Base-by-base conservation (phyloP, 2,113 vertebrate species). In the Lontra canadensis region DNA sequence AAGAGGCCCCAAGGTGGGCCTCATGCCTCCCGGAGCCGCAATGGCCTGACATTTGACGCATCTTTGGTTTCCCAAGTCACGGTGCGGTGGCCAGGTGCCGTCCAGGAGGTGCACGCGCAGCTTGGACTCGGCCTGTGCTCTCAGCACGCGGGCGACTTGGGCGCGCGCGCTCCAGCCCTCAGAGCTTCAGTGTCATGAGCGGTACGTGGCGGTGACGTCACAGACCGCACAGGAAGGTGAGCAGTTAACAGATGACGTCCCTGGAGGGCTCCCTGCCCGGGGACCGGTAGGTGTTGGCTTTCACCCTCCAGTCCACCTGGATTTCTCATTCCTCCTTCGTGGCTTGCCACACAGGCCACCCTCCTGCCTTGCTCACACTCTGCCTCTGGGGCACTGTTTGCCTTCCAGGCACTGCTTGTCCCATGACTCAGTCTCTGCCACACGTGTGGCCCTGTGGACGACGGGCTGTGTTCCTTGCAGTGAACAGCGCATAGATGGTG, bases 401-500 rank as follows among this genome's bases (percentile, higher is more conserved):
- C 31, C 74, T 18, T 69, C 39, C 31, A 17, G 61, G 6, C 1
- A 25, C 49, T 17, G 3, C 31, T 6, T 4, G 4, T 59, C 4
- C 61, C 3, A 3, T 1, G 0, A 0, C n/a, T 52, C 26, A 0
- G 61, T 49, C 83, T 17, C 4, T 0, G 59, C 9, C 8, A 2
- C n/a, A 18, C 0, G 1, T 13, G 63, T 4, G 23, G 36, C 36
- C 20, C 13, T 13, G 1, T 1, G 31, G 36, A 14, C 3, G 7
- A 3, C 0, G 31, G 34, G 81, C 57, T 26, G 61, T 57, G 29
- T 4, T 31, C 25, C 47, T 49, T 8, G 74, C 3, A 0, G 23
- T 2, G 10, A 12, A 34, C 3, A 0, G 11, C 3, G 2, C 15
- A 1, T 15, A 2, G 7, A 31, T 0, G 0, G 59, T 17, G 59